These are phyloP conservation scores for Uloborus diversus DNA, from an alignment of 1,140 invertebrate species.

Conservation along the genomic window DNA sequence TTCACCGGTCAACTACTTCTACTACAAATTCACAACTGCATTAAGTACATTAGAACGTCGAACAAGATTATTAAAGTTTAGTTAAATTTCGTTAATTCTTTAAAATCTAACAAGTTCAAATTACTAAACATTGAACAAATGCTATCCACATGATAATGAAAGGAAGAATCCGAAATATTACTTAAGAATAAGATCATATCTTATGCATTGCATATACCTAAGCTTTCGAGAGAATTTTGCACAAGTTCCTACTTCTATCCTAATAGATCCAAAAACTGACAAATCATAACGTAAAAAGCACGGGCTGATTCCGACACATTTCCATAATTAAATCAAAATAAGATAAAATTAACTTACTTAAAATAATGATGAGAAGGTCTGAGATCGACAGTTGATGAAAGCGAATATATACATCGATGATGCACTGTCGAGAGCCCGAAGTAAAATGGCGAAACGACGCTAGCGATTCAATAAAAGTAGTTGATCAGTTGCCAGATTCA, in stretches of 20 bases:
- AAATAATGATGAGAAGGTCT: background rate
- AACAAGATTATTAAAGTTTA: too few species aligned
- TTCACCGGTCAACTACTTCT: too few species aligned
- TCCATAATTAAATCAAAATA: background rate
- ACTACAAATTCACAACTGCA: too few species aligned
- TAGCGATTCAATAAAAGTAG: background rate
- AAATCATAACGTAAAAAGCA: background rate
- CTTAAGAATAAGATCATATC: too few species aligned
- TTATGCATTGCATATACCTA: too few species aligned
- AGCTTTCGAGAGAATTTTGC: too few species aligned
- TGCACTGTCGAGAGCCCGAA: slow-evolving; percentile 15
- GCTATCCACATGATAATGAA: too few species aligned
- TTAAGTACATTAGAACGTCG: too few species aligned
- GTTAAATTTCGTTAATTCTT: too few species aligned
- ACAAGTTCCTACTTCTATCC: background rate
- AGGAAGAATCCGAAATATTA: too few species aligned
- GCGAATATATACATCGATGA: slow-evolving; percentile 40
- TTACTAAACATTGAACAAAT: too few species aligned
- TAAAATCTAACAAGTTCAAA: too few species aligned
- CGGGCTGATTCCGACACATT: background rate
- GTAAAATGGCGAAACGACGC: slow-evolving; percentile 22
- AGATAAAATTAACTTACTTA: background rate
- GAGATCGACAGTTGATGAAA: slow-evolving; percentile 9
- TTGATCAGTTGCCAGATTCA: slow-evolving; percentile 17
- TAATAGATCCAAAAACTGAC: background rate